These are phyloP conservation scores for Eubucco bourcierii DNA, from an alignment of 2,113 vertebrate species.

Conservation along the genomic window DNA sequence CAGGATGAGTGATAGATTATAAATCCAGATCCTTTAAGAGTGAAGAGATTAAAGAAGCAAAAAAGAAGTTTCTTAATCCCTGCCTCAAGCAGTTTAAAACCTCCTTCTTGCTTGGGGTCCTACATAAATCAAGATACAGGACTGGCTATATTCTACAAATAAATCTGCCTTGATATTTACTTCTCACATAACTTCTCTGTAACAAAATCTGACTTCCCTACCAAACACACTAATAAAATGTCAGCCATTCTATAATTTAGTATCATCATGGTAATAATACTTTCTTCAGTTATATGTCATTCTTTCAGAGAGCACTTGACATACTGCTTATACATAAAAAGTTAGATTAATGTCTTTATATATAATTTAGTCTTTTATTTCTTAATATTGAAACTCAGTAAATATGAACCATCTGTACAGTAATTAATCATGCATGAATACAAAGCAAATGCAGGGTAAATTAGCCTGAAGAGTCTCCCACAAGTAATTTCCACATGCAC, in stretches of 20 bases:
- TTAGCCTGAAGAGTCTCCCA: background rate
- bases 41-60: slow-evolving; percentile 50
- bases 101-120: slow-evolving; percentile 6
- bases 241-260: slow-evolving; percentile 25
- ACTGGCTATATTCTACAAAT: slow-evolving; percentile 22
- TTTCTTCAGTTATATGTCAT: background rate
- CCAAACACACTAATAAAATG: background rate
- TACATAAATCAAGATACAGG: slow-evolving; percentile 48
- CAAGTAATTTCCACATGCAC: background rate
- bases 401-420: slow-evolving; percentile 16
- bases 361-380: background rate
- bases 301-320: background rate
- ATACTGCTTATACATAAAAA: background rate
- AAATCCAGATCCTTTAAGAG: slow-evolving; percentile 47
- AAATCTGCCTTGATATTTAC: slow-evolving; percentile 43
- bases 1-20: slow-evolving; percentile 33
- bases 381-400: background rate
- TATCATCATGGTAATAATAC: background rate
- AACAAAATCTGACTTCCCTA: slow-evolving; percentile 30
- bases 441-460: background rate
- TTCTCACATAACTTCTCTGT: slow-evolving; percentile 30
- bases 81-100: slow-evolving; percentile 32
- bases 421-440: background rate
- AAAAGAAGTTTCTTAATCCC: slow-evolving; percentile 47
- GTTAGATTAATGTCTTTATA: background rate